Base-by-base conservation (phyloP, 1,140 invertebrate genomes). In the Lucilia sericata region DNA sequence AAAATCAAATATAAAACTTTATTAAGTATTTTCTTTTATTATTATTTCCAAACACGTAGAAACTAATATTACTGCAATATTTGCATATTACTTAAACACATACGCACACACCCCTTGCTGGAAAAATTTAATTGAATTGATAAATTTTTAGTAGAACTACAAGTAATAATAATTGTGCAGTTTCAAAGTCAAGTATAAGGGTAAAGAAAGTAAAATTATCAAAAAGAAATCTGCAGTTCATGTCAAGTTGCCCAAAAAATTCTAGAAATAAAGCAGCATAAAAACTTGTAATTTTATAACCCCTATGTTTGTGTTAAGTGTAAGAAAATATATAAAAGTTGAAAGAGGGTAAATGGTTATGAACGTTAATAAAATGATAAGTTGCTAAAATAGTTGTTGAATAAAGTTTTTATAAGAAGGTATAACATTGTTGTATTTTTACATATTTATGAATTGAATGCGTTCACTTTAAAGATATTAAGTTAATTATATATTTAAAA, bases 1-100 rank as follows among this genome's bases (percentile, higher is more conserved):
- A 13, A 78, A 78, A 47, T 78, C 75, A 47, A 78, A 78, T 9
- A 78, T 36, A 47, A 80, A 80, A 80, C 76, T 80, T 80, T 49
- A 49, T 42, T 5, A 78, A 78, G 76, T 19, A 7, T 80, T 25
- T 80, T 51, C 8, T 21, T 70, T 21, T 19, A 17, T 8, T 55
- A 17, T 14, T 14, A 55, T 55, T 55, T 3, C 5, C 4, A 9
- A 21, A 70, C 2, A 21, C 7, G 19, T 19, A 25, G 25, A 70
- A 70, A 70, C n/a, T 55, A 7, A 70, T 70, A 70, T 70, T 70
- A 25, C 65, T 70, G 65, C 21, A 21, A 12, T n/a, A 21, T 25
- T 70, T 10, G 10, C 65, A 19, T 55, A 55, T 14, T n/a, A n/a
- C n/a, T n/a, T n/a, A n/a, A n/a, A n/a, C 12, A 42, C 42, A 12